A percentile compares a stretch with the other conserved stretches of the same genome.
phyloP scores from a whole-genome alignment of 2,113 vertebrate genomes.

The Vidua chalybeata region DNA sequence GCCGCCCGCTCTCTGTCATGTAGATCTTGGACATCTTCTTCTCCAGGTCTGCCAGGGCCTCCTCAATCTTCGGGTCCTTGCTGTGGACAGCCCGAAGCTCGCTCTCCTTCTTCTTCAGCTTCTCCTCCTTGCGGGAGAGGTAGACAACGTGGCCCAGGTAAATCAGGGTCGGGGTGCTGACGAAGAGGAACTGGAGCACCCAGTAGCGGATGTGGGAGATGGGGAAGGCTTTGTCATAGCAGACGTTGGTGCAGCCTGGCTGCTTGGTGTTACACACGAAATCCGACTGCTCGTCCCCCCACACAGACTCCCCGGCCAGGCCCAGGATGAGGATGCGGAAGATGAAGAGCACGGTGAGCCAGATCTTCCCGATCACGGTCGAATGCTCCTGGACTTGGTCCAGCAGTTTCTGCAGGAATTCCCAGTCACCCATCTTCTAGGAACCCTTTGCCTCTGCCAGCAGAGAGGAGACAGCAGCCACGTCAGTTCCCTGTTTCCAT shows the following conservation, averaged over 20 bases:
- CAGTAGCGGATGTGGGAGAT: conserved; percentile 98
- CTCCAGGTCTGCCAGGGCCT: conserved; percentile 51
- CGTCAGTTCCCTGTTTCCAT: not conserved
- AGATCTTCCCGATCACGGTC: conserved; percentile 88
- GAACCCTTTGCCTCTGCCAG: not conserved
- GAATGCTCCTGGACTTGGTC: conserved; percentile 95
- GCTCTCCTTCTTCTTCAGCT: conserved; percentile 66
- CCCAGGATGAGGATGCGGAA: conserved; percentile 94
- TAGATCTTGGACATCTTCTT: conserved; percentile 79
- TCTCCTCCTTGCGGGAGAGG: conserved; percentile 69
- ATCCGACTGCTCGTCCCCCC: conserved; percentile 92
- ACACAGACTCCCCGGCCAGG: conserved; percentile 89
- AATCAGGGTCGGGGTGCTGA: conserved; percentile 92
- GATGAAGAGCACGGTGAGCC: conserved; percentile 95
- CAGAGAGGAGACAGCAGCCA: not conserved
- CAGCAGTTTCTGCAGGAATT: conserved; percentile 91
- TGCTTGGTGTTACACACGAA: conserved; percentile 93
- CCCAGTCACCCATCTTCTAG: conserved; percentile 90
- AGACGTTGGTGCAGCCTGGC: conserved; percentile 89
- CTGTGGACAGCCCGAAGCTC: conserved; percentile 67
- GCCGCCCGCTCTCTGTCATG: conserved; percentile 54
- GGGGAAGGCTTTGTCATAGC: conserved; percentile 94
- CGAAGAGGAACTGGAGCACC: conserved; percentile 95
- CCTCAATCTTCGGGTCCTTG: conserved; percentile 56
- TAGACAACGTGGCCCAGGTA: conserved; percentile 92